These are phyloP conservation scores for Pocillopora grandis DNA, from an alignment of 92 coral and sea anemone species.

Conservation along the genomic window DNA sequence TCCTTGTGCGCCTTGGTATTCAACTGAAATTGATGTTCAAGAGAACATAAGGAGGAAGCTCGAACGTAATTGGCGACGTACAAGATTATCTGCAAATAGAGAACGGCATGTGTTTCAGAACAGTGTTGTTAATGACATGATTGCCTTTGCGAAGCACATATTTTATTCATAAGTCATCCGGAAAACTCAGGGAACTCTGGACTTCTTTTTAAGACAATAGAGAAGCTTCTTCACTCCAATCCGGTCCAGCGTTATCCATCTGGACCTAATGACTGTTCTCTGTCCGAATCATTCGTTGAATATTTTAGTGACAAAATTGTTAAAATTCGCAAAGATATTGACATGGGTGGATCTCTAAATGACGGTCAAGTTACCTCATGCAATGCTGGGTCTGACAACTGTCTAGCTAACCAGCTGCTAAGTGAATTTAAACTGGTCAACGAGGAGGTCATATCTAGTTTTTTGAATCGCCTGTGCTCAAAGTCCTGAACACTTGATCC, in stretches of 20 bases:
- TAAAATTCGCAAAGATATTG: constrained; percentile 20
- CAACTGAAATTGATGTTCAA: constrained; percentile 6
- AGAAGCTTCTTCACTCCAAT: neutral
- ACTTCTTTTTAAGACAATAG: constrained; percentile 1
- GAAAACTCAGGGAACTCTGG: constrained; percentile 23
- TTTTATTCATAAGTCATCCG: constrained; percentile 18
- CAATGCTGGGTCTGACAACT: constrained; percentile 10
- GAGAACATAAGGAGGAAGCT: constrained; percentile 11
- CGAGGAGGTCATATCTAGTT: neutral
- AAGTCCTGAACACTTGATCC: neutral
- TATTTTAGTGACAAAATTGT: constrained; percentile 26
- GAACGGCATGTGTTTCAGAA: constrained; percentile 28
- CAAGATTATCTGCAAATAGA: constrained; percentile 23
- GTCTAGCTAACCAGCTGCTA: neutral
- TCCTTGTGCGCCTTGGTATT: constrained; percentile 30
- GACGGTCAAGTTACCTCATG: neutral
- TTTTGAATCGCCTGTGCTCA: neutral
- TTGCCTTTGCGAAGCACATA: constrained; percentile 11
- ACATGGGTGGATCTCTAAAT: neutral
- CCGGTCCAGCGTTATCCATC: constrained; percentile 4
- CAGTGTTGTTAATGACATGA: constrained; percentile 30
- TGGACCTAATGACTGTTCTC: neutral
- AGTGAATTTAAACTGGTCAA: constrained; percentile 13
- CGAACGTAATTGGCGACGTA: constrained; percentile 8
- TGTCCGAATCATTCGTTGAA: constrained; percentile 10